Percentiles rank a stretch among this genome's conserved stretches.
Evolutionary conservation across 2,797 vertebrate species (phyloP).

Genomic region (Mormyrus hasselquistii): DNA sequence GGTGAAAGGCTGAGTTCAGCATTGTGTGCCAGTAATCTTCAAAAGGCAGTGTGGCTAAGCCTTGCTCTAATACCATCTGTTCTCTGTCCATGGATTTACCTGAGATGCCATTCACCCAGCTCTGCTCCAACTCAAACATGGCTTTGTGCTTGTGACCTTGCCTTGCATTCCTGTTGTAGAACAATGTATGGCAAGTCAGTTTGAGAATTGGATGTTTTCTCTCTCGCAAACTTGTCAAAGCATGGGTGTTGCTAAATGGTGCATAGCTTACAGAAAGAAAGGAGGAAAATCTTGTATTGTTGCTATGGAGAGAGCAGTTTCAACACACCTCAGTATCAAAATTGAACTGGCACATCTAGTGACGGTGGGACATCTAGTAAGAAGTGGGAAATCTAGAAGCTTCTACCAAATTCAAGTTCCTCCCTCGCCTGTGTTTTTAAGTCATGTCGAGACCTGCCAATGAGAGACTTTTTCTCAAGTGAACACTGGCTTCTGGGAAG

Average conservation of each 20-base stretch:
- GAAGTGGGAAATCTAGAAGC: slow-evolving; percentile 74
- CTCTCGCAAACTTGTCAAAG: slow-evolving; percentile 54
- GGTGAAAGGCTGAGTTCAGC: slow-evolving; percentile 80
- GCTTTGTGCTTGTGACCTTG: slow-evolving; percentile 69
- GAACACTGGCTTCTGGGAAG: slow-evolving; percentile 98
- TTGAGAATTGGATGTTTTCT: slow-evolving; percentile 63
- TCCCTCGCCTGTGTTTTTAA: slow-evolving; percentile 92
- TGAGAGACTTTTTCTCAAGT: slow-evolving; percentile 98
- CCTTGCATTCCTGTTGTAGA: slow-evolving; percentile 89
- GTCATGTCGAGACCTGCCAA: slow-evolving; percentile 99
- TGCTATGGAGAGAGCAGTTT: slow-evolving; percentile 94
- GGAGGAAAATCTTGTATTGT: slow-evolving; percentile 62
- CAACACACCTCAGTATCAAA: slow-evolving; percentile 80
- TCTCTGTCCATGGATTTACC: slow-evolving; percentile 78
- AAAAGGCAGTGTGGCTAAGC: slow-evolving; percentile 95
- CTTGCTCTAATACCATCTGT: slow-evolving; percentile 82
- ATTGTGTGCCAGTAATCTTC: slow-evolving; percentile 99
- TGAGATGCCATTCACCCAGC: slow-evolving; percentile 81
- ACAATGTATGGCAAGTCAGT: slow-evolving; percentile 69
- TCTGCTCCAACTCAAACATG: slow-evolving; percentile 76
- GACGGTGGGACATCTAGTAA: slow-evolving; percentile 74
- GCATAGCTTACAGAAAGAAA: slow-evolving; percentile 42
- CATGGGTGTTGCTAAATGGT: slow-evolving; percentile 56
- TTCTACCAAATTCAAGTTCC: slow-evolving; percentile 79
- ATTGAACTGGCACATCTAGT: slow-evolving; percentile 98